Base-by-base conservation (phyloP, 2,797 vertebrate species). In the Ibycter americanus region DNA sequence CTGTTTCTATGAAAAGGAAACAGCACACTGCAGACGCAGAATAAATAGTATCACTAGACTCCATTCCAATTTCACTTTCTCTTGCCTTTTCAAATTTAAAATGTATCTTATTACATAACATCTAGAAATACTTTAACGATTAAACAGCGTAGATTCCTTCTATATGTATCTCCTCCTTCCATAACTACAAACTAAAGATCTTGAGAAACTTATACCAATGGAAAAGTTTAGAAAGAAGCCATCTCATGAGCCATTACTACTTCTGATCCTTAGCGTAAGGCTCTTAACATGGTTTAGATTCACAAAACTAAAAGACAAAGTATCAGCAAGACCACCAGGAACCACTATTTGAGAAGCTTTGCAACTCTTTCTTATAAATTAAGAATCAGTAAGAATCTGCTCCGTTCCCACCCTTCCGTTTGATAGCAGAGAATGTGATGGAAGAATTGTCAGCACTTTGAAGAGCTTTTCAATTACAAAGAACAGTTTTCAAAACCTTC, bases 1-100 rank as follows among this genome's bases (percentile, higher is more conserved):
- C 86, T 77, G 78, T 87, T 93, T 93, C 93, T 79, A 42, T 71
- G 87, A 92, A 93, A 90, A 92, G 58, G 74, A 90, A 92, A 70
- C 15, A 73, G 89, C 59, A 94, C 22, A 15, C 27, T 84, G n/a
- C 23, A 94, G 89, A 93, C 61, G 68, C 29, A 51, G 89, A 94
- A 90, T 66, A 95, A 82, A 86, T 73, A 89, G 31, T 67, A 87
- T 49, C 63, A 77, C n/a, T 42, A 86, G 34, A 94, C 61, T 80
- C 47, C 23, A 52, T 23, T 70, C 22, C 34, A 32, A 63, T 73
- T 90, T 65, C 34, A 73, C 55, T n/a, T 79, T 76, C 38, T 42
- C 66, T 49, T 83, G 44, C 22, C 38, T 90, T 92, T 81, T 82
- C 0, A 46, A 78, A 71, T 76, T 72, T 44, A 36, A 47, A 70